phyloP scores from a whole-genome alignment of 2,888 invertebrate species.

The Heteromurus nitidus region DNA sequence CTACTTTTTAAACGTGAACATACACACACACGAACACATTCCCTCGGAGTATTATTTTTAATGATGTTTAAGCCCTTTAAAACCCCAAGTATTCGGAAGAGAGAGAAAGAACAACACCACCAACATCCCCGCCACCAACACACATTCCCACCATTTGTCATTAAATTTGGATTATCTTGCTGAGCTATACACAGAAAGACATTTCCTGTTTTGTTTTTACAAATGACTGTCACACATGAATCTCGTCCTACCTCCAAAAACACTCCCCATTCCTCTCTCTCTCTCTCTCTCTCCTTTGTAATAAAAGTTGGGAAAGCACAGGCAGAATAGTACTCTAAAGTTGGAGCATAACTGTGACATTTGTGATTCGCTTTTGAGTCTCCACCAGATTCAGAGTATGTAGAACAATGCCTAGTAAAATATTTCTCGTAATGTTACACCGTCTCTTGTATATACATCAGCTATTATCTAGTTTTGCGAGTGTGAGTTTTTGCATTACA shows the following conservation, averaged over 20 bases:
- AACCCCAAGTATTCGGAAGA: neutral
- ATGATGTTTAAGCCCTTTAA: constrained; percentile 31
- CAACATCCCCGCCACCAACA: neutral
- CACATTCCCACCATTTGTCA: constrained; percentile 8
- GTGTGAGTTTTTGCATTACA: too few species aligned
- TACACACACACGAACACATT: too few species aligned
- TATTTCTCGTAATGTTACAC: too few species aligned
- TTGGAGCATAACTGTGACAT: too few species aligned
- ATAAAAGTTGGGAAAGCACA: too few species aligned
- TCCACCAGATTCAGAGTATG: too few species aligned
- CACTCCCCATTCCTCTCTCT: neutral
- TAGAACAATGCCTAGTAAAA: too few species aligned
- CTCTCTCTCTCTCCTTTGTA: neutral
- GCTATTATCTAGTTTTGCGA: too few species aligned
- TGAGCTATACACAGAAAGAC: neutral
- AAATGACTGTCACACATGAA: neutral
- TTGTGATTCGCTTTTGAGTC: too few species aligned
- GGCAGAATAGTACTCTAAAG: too few species aligned
- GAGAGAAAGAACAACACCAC: neutral
- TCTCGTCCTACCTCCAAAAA: neutral
- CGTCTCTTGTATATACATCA: too few species aligned
- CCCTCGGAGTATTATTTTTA: constrained; percentile 34
- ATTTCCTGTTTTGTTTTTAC: constrained; percentile 1
- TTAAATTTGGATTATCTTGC: constrained; percentile 18
- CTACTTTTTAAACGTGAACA: too few species aligned